phyloP scores from a whole-genome alignment of 2,797 vertebrate genomes.

The Borostomias antarcticus region DNA sequence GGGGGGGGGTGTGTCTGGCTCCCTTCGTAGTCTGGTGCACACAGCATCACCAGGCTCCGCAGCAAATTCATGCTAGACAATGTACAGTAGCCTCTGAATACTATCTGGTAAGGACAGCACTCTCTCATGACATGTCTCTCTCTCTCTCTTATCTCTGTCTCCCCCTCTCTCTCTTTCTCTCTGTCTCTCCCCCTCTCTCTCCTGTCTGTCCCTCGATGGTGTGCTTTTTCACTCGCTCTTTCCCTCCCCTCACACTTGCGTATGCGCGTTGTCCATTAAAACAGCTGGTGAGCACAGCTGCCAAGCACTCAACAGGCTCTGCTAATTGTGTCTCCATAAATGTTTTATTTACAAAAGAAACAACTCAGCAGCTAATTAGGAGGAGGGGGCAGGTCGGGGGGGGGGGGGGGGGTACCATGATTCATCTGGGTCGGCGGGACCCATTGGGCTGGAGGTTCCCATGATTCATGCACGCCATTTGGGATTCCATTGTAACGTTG shows the following conservation, averaged over 20 bases:
- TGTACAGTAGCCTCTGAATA: neutral
- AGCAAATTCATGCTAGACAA: too few species aligned
- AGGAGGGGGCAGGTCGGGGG: conserved; percentile 2
- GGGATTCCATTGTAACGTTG: neutral
- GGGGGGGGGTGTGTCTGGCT: too few species aligned
- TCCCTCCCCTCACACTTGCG: neutral
- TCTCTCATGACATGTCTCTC: conserved; percentile 32
- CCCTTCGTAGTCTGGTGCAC: too few species aligned
- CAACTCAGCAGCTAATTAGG: conserved; percentile 59
- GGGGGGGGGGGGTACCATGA: conserved; percentile 29
- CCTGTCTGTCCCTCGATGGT: conserved; percentile 43
- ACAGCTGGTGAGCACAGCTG: conserved; percentile 77
- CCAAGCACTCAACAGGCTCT: conserved; percentile 63
- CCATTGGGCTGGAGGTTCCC: too few species aligned
- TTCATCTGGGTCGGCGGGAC: too few species aligned
- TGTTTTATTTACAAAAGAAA: conserved; percentile 76
- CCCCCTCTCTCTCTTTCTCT: conserved; percentile 40
- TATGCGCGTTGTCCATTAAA: too few species aligned
- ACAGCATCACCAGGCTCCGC: too few species aligned
- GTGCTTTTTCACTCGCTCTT: conserved; percentile 18
- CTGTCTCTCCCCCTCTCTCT: conserved; percentile 17
- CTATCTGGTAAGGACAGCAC: neutral
- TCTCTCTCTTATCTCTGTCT: conserved; percentile 58
- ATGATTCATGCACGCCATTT: conserved; percentile 46
- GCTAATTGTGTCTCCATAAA: conserved; percentile 73